Conservation (phyloP, 2,888 invertebrate species). For the Hirtodrosophila trivittata region DNA sequence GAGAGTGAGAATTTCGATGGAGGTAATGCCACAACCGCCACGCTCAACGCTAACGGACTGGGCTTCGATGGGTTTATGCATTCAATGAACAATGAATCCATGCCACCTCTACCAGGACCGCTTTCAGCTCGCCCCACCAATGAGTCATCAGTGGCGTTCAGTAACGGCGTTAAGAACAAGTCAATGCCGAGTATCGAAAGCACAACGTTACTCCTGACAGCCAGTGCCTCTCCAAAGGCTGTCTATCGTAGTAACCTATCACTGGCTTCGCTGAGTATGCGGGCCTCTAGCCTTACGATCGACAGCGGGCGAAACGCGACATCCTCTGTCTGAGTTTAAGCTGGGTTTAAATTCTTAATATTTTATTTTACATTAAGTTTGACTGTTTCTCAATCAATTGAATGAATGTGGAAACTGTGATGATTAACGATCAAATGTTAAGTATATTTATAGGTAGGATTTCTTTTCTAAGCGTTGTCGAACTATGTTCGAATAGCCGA, state of each 20-base stretch:
- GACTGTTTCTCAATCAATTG: too few relatives aligned
- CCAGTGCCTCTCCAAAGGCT: slow-evolving; percentile 72
- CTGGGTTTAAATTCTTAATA: too few relatives aligned
- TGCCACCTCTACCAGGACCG: slow-evolving; percentile 26
- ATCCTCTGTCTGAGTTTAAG: slow-evolving; percentile 84
- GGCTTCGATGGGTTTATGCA: slow-evolving; percentile 51
- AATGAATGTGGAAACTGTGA: too few relatives aligned
- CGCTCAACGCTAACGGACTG: slow-evolving; percentile 45
- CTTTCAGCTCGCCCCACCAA: slow-evolving; percentile 14
- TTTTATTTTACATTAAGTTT: too few relatives aligned
- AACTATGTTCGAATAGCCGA: too few relatives aligned
- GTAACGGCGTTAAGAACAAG: slow-evolving; percentile 57
- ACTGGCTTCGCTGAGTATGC: slow-evolving; percentile 82
- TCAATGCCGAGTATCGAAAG: slow-evolving; percentile 68
- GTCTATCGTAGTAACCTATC: slow-evolving; percentile 83
- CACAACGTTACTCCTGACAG: slow-evolving; percentile 64
- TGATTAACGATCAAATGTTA: too few relatives aligned
- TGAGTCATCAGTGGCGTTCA: slow-evolving; percentile 49
- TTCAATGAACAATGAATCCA: slow-evolving; percentile 37
- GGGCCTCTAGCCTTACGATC: slow-evolving; percentile 83
- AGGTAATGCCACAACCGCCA: slow-evolving; percentile 40
- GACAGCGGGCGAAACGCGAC: slow-evolving; percentile 85
- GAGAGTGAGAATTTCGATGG: slow-evolving; percentile 52
- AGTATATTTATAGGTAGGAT: too few relatives aligned
- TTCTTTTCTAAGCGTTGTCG: too few relatives aligned